Evolutionary conservation across 2,113 vertebrate species (phyloP), one percentile per base, ranked within the genome.

Genomic region (Tylochromis polylepis): DNA sequence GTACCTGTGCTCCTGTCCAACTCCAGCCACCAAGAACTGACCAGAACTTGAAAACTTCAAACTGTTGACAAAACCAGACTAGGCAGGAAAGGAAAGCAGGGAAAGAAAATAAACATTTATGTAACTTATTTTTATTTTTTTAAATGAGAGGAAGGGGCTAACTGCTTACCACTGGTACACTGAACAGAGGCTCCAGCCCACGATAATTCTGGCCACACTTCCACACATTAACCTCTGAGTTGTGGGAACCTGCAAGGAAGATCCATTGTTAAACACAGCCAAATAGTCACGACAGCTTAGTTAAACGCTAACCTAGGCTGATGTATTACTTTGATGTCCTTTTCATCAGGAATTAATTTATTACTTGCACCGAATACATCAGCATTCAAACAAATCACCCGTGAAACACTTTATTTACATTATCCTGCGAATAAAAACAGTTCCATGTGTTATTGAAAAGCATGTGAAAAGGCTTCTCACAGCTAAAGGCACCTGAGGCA

Each of bases 1-100:
- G 89, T 96, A 99, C 99, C 98, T 97, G 96, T 99, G 99, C 79
- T 99, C 98, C 92, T 99, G 98, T 59, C 99, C 99, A 0, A 99
- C 92, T 29, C 99, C 98, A 0, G 97, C 98, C 89, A 99, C 98
- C 77, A 99, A 93, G 91, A 99, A 99, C 87, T 97, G 96, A 27
- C 98, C 98, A 0, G 96, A 79, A 79, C 95, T 97, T 0, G 98
- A 99, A 95, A 99, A 99, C 93, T 98, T 98, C 79, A 99, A 96
- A 85, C 97, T 97, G 91, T 99, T 99, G 92, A 99, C 94, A 86
- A 99, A 99, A 41, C 98, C 96, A 10, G 95, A 56, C 98, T 99
- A 90, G 27, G 55, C 87, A 12, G 36, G 36, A 65, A 24, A 85
- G 27, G 16, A 46, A 62, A 31, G 60, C 22, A 65, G 6, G 38